Base-by-base conservation (phyloP, 1,140 invertebrate genomes). In the Zaprionus inermis region DNA sequence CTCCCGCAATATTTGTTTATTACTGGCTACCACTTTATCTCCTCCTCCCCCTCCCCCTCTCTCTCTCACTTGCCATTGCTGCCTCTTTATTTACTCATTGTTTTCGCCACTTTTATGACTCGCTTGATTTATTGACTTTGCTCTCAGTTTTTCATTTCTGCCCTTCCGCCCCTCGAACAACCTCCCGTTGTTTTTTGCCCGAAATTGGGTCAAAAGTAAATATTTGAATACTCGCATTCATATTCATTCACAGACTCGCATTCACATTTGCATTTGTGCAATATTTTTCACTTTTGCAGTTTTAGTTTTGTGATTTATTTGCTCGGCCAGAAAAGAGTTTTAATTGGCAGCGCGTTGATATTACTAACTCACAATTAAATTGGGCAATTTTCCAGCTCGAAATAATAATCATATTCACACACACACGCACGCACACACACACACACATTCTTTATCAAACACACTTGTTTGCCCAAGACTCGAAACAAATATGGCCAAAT, bases 121-220 rank as follows among this genome's bases (percentile, higher is more conserved):
- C 60, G 52, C 57, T 66, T 66, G 56, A 34, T 54, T 73, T 61
- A 55, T 75, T 61, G 68, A 68, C 44, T 63, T 12, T 14, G 28
- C 14, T 20, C 20, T 24, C 44, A 16, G 22, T 36, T 56, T 36
- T 72, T 63, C 22, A 54, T 71, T 68, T 78, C 52, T n/a, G 2
- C 18, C 55, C 36, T 54, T 2, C 46, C 55, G 1, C 36, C 11
- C 2, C n/a, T n/a, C 5, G n/a, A 38, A 55, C 34, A 4, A 24
- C 44, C n/a, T 16, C 3, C 3, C 6, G n/a, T 65, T 72, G 16
- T 60, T 61, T 57, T 56, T 58, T 66, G 44, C 63, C 55, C 78
- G 28, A 61, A 85, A 85, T 69, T 72, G 64, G 63, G 79, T 67
- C 70, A 68, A 78, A 78, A 75, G 60, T 54, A 84, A 84, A 84